Evolutionary conservation across 2,888 invertebrate species (phyloP).

Genomic region (Drosophila ezoana): DNA sequence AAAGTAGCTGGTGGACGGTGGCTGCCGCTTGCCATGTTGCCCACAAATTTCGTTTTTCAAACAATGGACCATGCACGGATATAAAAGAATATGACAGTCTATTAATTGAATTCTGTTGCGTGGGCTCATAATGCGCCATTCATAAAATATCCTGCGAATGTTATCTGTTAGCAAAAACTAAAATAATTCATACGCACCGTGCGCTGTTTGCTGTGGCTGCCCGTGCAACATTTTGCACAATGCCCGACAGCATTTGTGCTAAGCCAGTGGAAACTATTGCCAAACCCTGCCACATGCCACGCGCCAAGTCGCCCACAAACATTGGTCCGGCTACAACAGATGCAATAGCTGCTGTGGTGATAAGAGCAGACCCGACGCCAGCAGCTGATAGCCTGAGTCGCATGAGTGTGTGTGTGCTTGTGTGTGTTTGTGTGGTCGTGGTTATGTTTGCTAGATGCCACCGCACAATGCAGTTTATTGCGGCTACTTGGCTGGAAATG

Average conservation of each 20-base stretch:
- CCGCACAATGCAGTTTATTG: constrained; percentile 45
- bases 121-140: constrained; percentile 21
- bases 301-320: background rate
- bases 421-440: constrained; percentile 9
- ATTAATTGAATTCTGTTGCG: constrained; percentile 24
- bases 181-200: constrained; percentile 56
- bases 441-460: constrained; percentile 26
- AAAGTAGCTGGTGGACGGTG: background rate
- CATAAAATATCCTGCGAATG: constrained; percentile 30
- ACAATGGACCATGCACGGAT: background rate
- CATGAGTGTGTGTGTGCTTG: constrained; percentile 1
- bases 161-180: constrained; percentile 41
- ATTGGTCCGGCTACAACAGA: constrained; percentile 1
- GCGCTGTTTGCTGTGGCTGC: constrained; percentile 14
- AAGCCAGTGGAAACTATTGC: constrained; percentile 34
- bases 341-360: constrained; percentile 39
- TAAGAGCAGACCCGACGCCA: constrained; percentile 35
- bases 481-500: constrained; percentile 51
- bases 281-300: background rate
- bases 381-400: constrained; percentile 33
- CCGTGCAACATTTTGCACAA: constrained; percentile 43
- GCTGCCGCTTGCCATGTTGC: background rate
- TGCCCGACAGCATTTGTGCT: constrained; percentile 36
- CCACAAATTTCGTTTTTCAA: background rate
- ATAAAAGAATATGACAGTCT: background rate